Base-by-base conservation (phyloP, 2,797 vertebrate species). In the Valencia hispanica region DNA sequence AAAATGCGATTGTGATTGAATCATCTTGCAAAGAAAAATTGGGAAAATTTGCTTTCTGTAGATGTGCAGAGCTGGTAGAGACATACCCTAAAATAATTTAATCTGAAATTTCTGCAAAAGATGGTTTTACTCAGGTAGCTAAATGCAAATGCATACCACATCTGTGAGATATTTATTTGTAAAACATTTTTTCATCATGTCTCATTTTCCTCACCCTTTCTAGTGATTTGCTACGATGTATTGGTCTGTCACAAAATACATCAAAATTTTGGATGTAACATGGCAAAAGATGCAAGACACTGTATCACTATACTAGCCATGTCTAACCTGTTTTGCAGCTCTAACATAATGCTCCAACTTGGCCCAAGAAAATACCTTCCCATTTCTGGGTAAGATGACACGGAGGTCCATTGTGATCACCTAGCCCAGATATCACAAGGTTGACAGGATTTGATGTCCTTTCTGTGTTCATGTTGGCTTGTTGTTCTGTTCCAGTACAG, bases 371-470 rank as follows among this genome's bases (percentile, higher is more conserved):
- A 84, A 85, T 77, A 25, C 79, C 70, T 84, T 73, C 79, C 76
- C 75, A 61, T 74, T 86, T 86, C 77, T 70, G 69, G 85, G 83
- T 91, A 89, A 90, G 87, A 80, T 87, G 87, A 92, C 79, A 79
- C 71, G 75, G 79, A 68, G 66, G 72, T 88, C 88, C 79, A 80
- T 57, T 73, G 84, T 77, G 80, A 84, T 88, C 90, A 89, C 78
- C 84, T 55, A 68, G 81, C 82, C 93, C 89, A 89, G 89, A 89
- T 90, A 89, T 80, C 81, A 77, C 83, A 22, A 41, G 39, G 79
- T 80, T 82, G 87, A 79, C 78, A 70, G 78, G 70, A 86, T 95
- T 94, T 94, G 90, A 94, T 94, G 89, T 93, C 87, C 77, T 79
- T 36, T 77, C 81, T 73, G 83, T 87, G 93, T 93, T 93, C 92